Base-by-base conservation (phyloP, 2,113 vertebrate genomes). In the Hymenochirus boettgeri region DNA sequence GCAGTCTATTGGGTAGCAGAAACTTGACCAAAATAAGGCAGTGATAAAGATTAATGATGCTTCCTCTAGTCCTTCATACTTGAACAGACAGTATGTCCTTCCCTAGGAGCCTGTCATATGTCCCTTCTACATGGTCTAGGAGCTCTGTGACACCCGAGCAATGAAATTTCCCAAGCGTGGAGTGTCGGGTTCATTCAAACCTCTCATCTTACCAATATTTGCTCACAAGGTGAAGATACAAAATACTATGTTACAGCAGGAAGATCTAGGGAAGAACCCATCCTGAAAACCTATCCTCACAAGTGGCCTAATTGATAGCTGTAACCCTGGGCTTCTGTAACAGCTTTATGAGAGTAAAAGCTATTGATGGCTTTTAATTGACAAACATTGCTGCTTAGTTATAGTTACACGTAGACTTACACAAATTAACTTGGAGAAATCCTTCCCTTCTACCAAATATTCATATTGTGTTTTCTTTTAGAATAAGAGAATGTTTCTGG, bases 61-160 rank as follows among this genome's bases (percentile, higher is more conserved):
- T 48, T 29, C 10, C 29, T 15, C 21, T 33, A 52, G 47, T 22
- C 33, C 29, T 57, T 22, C 45, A 51, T 58, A 37, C 52, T 57
- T 11, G 27, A 57, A 54, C 54, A 65, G 54, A 65, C 63, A 54
- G 63, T 47, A 57, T 65, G 63, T 57, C 63, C 63, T 57, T 39
- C 45, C 54, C 35, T 45, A 35, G 61, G 61, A 63, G 61, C 27
- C 62, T 50, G 63, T 65, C 63, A 65, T 57, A 57, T 65, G 63
- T 37, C 42, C 21, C 27, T 37, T 33, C 37, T 65, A 57, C 45
- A 65, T 57, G 63, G 54, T 65, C 63, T 50, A 46, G 26, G 54
- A 65, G 63, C 23, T 57, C 45, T 17, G 54, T 65, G 63, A 65
- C 63, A 65, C 63, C 63, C 50, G 54, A 57, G 63, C 62, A 57